These are phyloP conservation scores for Pangasius krempfi DNA, from an alignment of 2,797 vertebrate genomes.

Conservation along the genomic window DNA sequence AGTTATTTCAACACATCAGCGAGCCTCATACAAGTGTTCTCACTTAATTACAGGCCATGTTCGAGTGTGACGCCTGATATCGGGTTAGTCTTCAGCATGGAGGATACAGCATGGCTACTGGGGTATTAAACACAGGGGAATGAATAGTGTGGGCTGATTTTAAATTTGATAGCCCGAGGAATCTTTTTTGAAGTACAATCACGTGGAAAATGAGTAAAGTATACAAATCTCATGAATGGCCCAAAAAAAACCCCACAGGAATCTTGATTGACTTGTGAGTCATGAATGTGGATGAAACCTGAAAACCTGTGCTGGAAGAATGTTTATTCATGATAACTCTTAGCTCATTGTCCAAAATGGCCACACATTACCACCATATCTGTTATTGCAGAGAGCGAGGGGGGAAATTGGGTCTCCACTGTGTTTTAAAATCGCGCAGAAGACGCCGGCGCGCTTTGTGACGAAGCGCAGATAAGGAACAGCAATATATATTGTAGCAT, in stretches of 20 bases:
- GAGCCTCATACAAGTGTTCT: constrained; percentile 22
- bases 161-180: constrained; percentile 20
- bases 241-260: neutral
- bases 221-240: neutral
- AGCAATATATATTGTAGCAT: constrained; percentile 44
- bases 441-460: constrained; percentile 36
- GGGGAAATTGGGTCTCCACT: constrained; percentile 40
- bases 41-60: constrained; percentile 50
- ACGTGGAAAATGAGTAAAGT: neutral
- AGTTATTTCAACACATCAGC: constrained; percentile 30
- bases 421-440: constrained; percentile 7
- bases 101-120: neutral
- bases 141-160: constrained; percentile 17
- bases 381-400: neutral
- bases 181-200: neutral
- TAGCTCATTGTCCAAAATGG: constrained; percentile 3
- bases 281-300: constrained; percentile 12
- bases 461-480: constrained; percentile 51
- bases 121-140: neutral
- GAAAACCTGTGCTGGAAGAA: neutral
- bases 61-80: constrained; percentile 50
- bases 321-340: neutral
- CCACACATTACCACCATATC: constrained; percentile 18
- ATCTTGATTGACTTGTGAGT: constrained; percentile 4
- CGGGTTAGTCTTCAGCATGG: constrained; percentile 37